Evolutionary conservation across 2,888 invertebrate species (phyloP), one percentile per base, ranked within the genome.

Genomic region (Itoplectis maculator): DNA sequence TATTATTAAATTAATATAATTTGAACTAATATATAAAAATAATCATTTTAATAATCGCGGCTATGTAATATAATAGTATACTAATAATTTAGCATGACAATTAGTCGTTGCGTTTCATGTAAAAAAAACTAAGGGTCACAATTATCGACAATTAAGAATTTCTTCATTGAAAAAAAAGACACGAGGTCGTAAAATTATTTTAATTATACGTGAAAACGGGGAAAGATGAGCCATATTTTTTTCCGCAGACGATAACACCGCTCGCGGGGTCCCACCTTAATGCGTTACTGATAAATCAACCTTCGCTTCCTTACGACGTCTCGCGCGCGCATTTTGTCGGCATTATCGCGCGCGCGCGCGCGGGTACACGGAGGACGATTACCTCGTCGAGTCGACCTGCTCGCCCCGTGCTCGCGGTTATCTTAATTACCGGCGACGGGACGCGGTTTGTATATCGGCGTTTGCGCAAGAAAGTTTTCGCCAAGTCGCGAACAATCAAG

Each of bases 381-480:
- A 79, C 79, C 40, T 72, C 51, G 69, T 29, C 35, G 35, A 69
- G 63, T 82, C 70, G 78, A 59, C 54, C 40, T 5, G 51, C n/a
- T 45, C 77, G 74, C 63, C 37, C 37, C 51, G 47, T 45, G 47
- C 9, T 15, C 45, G 29, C 51, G n/a, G 35, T 79, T 82, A 82
- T 82, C 82, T 82, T 82, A 82, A 82, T 82, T 79, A 72, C 82
- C 79, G 42, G 82, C 51, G 47, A 72, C 68, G 35, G 15, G 51
- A n/a, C 9, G 37, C 15, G 40, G 54, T n/a, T n/a, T 20, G 51
- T 23, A 59, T 75, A 82, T 82, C 74, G 82, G 66, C 65, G 29
- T 70, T 75, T 69, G 70, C 77, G 72, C 35, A 49, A 49, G n/a
- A 18, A 45, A 75, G 37, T 82, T 79, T n/a, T 68, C 47, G 61